Percentiles rank a stretch among this genome's conserved stretches.
These are phyloP conservation scores for Zaprionus bogoriensis DNA, from an alignment of 2,888 invertebrate species.

Conservation along the genomic window DNA sequence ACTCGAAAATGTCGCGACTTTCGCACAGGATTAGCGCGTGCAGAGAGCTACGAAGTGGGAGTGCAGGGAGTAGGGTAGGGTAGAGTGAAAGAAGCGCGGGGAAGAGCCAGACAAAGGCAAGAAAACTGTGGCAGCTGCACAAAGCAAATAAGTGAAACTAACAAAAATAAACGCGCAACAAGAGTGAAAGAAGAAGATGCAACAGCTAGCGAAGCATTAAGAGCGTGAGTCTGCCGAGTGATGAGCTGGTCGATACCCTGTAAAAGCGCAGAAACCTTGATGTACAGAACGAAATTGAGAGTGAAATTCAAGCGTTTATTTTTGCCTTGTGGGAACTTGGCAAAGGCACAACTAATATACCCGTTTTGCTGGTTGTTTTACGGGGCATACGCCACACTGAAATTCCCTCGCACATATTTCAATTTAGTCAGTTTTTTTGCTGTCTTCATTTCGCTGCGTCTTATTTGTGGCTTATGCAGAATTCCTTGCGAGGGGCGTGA, in stretches of 20 bases:
- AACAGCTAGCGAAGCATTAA: neutral
- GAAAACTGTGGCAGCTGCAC: constrained; percentile 61
- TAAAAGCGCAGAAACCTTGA: neutral
- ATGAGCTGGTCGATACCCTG: neutral
- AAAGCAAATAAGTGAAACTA: constrained; percentile 58
- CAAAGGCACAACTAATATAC: neutral
- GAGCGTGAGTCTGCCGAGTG: neutral
- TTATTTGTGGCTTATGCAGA: constrained; percentile 18
- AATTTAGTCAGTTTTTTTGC: constrained; percentile 31
- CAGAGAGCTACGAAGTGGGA: constrained; percentile 1
- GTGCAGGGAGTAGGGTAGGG: neutral
- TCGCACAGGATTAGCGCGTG: constrained; percentile 62
- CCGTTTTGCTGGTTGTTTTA: neutral
- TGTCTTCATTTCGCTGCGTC: constrained; percentile 18
- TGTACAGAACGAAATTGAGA: neutral
- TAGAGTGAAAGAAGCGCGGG: neutral
- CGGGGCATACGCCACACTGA: constrained; percentile 26
- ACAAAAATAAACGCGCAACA: constrained; percentile 53
- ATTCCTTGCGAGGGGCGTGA: constrained; percentile 17
- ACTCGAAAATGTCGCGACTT: constrained; percentile 54
- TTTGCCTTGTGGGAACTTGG: too few species aligned
- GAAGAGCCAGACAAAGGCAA: constrained; percentile 23
- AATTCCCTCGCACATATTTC: constrained; percentile 47
- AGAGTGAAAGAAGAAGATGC: constrained; percentile 10
- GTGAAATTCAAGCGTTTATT: neutral